A percentile compares a stretch with the other conserved stretches of the same genome.
Conservation (phyloP, 2,797 vertebrate genomes). For the Pogoniulus pusillus region DNA sequence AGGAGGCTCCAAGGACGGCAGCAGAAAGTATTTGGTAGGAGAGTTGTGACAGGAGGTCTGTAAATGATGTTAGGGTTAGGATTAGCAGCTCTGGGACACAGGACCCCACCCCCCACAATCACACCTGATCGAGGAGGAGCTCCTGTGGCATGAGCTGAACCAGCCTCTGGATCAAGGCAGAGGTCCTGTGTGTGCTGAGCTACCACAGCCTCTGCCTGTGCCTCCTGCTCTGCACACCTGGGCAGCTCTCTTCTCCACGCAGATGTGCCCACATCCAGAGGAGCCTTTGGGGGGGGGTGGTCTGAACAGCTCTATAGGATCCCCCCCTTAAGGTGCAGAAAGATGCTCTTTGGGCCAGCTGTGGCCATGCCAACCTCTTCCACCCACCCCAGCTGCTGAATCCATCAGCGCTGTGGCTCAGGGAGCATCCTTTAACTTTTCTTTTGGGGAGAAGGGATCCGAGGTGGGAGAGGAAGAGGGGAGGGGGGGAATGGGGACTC, state of each 20-base stretch:
- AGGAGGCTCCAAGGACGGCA: no score
- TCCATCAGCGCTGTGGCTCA: neutral
- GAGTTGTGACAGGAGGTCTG: no score
- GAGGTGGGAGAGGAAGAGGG: neutral
- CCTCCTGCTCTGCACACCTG: rapidly evolving
- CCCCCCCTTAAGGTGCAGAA: neutral
- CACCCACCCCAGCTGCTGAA: neutral
- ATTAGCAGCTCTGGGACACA: no score
- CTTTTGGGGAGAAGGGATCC: neutral
- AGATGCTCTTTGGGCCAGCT: rapidly evolving
- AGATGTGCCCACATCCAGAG: rapidly evolving
- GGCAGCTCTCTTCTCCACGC: neutral
- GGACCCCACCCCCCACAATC: no score
- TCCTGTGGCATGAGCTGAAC: neutral
- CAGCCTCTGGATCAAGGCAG: neutral
- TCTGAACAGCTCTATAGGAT: rapidly evolving
- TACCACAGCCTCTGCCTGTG: neutral
- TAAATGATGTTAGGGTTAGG: no score
- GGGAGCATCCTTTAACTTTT: neutral
- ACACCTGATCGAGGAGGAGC: neutral
- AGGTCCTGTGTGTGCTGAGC: neutral
- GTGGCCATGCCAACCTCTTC: neutral
- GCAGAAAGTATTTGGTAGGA: no score
- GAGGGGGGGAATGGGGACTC: no score
- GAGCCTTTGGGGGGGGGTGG: rapidly evolving